Evolutionary conservation across 2,113 vertebrate genomes (phyloP), one percentile per base, ranked within the genome.

Genomic region (Lagopus muta): DNA sequence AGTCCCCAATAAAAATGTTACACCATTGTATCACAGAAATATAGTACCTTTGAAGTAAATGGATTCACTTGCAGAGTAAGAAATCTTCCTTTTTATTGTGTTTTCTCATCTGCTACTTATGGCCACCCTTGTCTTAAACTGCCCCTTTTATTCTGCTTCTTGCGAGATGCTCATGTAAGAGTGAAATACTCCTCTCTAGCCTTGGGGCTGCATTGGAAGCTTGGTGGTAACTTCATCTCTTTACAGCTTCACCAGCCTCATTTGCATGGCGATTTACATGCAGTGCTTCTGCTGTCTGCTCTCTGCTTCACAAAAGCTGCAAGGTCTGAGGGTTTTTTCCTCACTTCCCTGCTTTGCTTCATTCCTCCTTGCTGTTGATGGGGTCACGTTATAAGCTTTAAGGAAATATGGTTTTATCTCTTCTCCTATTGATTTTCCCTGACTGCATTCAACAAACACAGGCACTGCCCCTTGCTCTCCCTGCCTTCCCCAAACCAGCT

Each of bases 1-100:
- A 97, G 93, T 81, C 82, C 87, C 91, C 90, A 91, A 72, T 95
- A 89, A 93, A 97, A 96, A 57, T 3, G 82, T 89, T 65, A 83
- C 38, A 64, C 84, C 84, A 40, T 90, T 94, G 30, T 64, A 81
- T 32, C 48, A 69, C 74, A 80, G 88, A 76, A 90, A 93, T 72
- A 52, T 78, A 93, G 83, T 79, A 88, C 78, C 94, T 88, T 89
- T 89, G 90, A 92, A 95, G 81, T 87, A 85, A 94, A 90, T 54
- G 84, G 75, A 94, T 79, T 87, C 50, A 60, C 90, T 94, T 32
- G 66, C 77, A 72, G 86, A 32, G 32, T 34, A 50, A 93, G 74
- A 95, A 89, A 89, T 77, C 76, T 92, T 78, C 52, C 52, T 42
- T 58, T 89, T 92, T 78, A 45, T 38, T 86, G 78, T 93, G 85